Base-by-base conservation (phyloP, 2,888 invertebrate genomes). In the Ophioninae sp. region DNA sequence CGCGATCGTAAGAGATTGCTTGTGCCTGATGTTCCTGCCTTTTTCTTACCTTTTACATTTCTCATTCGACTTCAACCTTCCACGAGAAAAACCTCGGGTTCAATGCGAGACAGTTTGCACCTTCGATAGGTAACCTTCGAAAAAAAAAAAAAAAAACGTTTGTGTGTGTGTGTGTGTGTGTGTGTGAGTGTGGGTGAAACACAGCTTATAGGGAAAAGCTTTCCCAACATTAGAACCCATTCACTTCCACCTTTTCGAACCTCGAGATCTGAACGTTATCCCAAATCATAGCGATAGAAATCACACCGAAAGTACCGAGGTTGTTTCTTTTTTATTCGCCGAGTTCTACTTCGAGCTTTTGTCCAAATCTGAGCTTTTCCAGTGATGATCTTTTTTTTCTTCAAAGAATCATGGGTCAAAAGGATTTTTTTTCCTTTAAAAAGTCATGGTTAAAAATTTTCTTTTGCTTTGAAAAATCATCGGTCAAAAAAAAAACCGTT, bases 1-100 rank as follows among this genome's bases (percentile, higher is more conserved):
- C 73, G 80, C 81, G 80, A 57, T 75, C 79, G 76, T 85, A 83
- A 81, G 85, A 85, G 83, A 86, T 85, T 86, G 86, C 86, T 82
- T 82, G 68, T 73, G 76, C 70, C 75, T 85, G 77, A 83, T 78
- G 83, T 81, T 76, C 79, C 79, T 81, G 30, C 69, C 80, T 79
- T 62, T 62, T 56, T 59, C 41, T 57, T 41, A 57, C 73, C 68
- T 57, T 74, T 62, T 50, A 50, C 17, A 50, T 41, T 79, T 62
- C 78, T 30, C 61, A 20, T 44, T 57, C 70, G 44, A 41, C 67
- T 68, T 44, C 57, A 62, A 74, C 56, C 72, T 50, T 30, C 17
- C 20, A 56, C 70, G 80, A 62, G 61, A 56, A 68, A 77, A 64
- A 59, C 68, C 75, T 79, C 79, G 61, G 64, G 79, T 39, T 72